phyloP scores from a whole-genome alignment of 2,797 vertebrate species.

The Mormyrus hasselquistii region DNA sequence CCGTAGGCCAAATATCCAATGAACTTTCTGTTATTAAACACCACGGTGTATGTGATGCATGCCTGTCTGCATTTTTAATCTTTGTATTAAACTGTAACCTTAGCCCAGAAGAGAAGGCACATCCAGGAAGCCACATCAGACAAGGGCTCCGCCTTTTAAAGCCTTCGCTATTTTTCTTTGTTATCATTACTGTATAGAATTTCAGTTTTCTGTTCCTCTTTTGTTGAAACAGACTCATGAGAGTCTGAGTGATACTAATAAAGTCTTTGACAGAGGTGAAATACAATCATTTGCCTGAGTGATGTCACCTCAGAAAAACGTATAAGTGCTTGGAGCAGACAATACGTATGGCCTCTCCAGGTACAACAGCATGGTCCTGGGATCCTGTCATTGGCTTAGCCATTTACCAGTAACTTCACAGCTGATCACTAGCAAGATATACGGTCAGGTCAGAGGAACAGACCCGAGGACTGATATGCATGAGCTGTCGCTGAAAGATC shows the following conservation, averaged over 20 bases:
- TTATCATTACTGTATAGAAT: constrained; percentile 41
- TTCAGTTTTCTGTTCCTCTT: constrained; percentile 27
- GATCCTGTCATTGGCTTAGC: background rate
- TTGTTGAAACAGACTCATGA: constrained; percentile 49
- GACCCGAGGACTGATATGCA: background rate
- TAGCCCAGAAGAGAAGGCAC: constrained; percentile 36
- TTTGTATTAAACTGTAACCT: constrained; percentile 36
- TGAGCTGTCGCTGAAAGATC: background rate
- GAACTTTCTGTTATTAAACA: constrained; percentile 22
- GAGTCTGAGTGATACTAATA: constrained; percentile 56
- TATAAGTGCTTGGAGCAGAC: constrained; percentile 35
- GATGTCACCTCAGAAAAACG: constrained; percentile 51
- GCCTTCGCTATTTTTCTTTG: constrained; percentile 48
- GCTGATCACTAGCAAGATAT: background rate
- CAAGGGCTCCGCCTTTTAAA: constrained; percentile 46
- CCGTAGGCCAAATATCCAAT: constrained; percentile 10
- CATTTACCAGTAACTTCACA: background rate
- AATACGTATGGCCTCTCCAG: background rate
- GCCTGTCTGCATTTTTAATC: constrained; percentile 31
- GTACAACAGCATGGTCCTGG: background rate
- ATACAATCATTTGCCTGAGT: constrained; percentile 45
- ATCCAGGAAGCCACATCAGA: constrained; percentile 38
- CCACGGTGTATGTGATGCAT: constrained; percentile 17
- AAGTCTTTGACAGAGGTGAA: constrained; percentile 46
- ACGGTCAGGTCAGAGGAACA: background rate